Conservation (phyloP, 64 coral and sea anemone genomes). For the Stichodactyla helianthus region DNA sequence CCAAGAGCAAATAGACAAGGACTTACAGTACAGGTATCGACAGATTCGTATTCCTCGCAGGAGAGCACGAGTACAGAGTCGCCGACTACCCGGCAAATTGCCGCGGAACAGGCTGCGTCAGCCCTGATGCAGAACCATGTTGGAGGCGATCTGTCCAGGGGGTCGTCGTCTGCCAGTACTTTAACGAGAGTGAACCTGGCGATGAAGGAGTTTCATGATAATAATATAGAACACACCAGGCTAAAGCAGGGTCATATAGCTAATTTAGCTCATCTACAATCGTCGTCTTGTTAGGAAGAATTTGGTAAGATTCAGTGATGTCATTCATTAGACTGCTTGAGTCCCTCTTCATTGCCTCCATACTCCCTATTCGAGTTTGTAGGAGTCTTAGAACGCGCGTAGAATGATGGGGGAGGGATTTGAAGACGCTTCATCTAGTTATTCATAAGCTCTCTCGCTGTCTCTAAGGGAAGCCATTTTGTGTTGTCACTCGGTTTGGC, state of each 20-base stretch:
- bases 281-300: constrained; percentile 48
- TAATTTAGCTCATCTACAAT: constrained; percentile 64
- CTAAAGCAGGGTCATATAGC: constrained; percentile 34
- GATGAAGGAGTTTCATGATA: constrained; percentile 45
- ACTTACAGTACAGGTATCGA: background rate
- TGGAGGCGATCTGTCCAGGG: background rate
- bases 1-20: background rate
- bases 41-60: constrained; percentile 79
- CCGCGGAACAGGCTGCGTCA: constrained; percentile 63
- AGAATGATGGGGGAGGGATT: too few relatives aligned
- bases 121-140: constrained; percentile 64
- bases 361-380: too few relatives aligned
- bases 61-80: constrained; percentile 55
- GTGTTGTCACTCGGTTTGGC: too few relatives aligned
- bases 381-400: too few relatives aligned
- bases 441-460: too few relatives aligned
- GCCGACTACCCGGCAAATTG: constrained; percentile 46
- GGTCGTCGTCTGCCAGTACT: background rate
- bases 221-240: background rate
- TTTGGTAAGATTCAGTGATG: background rate
- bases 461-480: too few relatives aligned
- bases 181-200: constrained; percentile 31
- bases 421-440: too few relatives aligned
- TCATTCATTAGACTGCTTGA: background rate
- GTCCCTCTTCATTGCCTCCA: too few relatives aligned